Conservation (phyloP, 2,797 vertebrate genomes). For the Natrix natrix region DNA sequence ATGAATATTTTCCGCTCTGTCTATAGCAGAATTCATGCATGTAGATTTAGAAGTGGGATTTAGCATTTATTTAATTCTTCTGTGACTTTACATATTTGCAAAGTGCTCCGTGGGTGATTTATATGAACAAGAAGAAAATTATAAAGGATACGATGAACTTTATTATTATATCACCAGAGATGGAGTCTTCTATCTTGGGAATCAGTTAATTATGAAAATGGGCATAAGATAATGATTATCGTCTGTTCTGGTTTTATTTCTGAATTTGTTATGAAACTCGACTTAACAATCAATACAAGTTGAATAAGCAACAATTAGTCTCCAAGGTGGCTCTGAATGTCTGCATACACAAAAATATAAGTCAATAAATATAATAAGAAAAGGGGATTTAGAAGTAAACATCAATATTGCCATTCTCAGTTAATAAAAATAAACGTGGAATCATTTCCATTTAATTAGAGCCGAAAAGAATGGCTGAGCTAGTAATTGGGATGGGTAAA, state of each 20-base stretch:
- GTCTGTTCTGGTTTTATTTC: constrained; percentile 59
- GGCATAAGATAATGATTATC: constrained; percentile 55
- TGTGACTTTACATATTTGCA: constrained; percentile 16
- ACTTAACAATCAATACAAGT: constrained; percentile 65
- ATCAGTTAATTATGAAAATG: constrained; percentile 59
- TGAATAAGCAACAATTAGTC: constrained; percentile 67
- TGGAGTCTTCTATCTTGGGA: constrained; percentile 32
- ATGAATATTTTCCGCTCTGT: neutral
- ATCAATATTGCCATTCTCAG: constrained; percentile 63
- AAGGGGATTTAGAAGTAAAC: constrained; percentile 60
- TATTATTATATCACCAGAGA: constrained; percentile 23
- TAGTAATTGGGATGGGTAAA: constrained; percentile 36
- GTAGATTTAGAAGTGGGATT: neutral
- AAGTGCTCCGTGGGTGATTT: constrained; percentile 9
- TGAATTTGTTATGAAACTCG: constrained; percentile 59
- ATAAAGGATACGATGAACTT: constrained; percentile 28
- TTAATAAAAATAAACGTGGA: constrained; percentile 59
- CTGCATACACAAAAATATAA: constrained; percentile 57
- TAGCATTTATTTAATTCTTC: constrained; percentile 15
- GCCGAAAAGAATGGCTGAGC: constrained; percentile 24
- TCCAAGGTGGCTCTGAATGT: constrained; percentile 59
- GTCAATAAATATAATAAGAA: constrained; percentile 69
- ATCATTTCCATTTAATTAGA: constrained; percentile 61
- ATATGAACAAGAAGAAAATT: constrained; percentile 32
- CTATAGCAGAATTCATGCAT: neutral